A percentile compares a stretch with the other conserved stretches of the same genome.
Conservation (phyloP, 1,140 invertebrate genomes). For the Eciton burchellii region DNA sequence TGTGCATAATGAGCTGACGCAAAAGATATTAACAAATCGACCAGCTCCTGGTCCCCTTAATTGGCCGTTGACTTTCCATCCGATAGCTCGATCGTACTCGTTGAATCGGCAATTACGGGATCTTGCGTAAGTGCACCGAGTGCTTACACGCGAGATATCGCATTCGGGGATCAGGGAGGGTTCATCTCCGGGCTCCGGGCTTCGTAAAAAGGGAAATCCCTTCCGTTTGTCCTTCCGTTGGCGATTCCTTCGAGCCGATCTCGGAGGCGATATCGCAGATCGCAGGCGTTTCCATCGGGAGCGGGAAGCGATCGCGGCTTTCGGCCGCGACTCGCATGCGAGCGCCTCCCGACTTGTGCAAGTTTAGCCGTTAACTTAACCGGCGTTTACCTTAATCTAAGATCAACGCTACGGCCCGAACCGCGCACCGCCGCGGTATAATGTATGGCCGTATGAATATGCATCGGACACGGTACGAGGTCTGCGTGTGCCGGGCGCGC, state of each 20-base stretch:
- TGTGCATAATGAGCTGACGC: slow-evolving; percentile 64
- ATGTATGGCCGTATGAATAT: slow-evolving; percentile 86
- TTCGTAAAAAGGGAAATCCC: no score
- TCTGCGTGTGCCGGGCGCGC: slow-evolving; percentile 60
- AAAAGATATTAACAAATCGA: slow-evolving; percentile 63
- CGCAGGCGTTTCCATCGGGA: not conserved
- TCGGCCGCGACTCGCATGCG: slow-evolving; percentile 73
- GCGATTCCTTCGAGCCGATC: no score
- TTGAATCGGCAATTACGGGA: slow-evolving; percentile 32
- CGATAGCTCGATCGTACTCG: slow-evolving; percentile 34
- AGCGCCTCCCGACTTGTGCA: slow-evolving; percentile 76
- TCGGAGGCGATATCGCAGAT: no score
- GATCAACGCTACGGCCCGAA: slow-evolving; percentile 79
- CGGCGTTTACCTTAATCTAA: slow-evolving; percentile 87
- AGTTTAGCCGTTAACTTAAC: slow-evolving; percentile 86
- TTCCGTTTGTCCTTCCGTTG: no score
- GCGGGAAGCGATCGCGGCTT: slow-evolving; percentile 14
- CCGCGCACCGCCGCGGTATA: slow-evolving; percentile 75
- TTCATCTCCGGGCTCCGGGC: no score
- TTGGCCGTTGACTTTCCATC: slow-evolving; percentile 49
- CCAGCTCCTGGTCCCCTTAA: slow-evolving; percentile 39
- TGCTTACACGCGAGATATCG: not conserved
- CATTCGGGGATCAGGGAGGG: not conserved
- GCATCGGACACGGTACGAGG: slow-evolving; percentile 83
- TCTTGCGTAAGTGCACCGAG: slow-evolving; percentile 31